phyloP scores from a whole-genome alignment of 2,888 invertebrate genomes.

The Sphaerophoria rueppellii region DNA sequence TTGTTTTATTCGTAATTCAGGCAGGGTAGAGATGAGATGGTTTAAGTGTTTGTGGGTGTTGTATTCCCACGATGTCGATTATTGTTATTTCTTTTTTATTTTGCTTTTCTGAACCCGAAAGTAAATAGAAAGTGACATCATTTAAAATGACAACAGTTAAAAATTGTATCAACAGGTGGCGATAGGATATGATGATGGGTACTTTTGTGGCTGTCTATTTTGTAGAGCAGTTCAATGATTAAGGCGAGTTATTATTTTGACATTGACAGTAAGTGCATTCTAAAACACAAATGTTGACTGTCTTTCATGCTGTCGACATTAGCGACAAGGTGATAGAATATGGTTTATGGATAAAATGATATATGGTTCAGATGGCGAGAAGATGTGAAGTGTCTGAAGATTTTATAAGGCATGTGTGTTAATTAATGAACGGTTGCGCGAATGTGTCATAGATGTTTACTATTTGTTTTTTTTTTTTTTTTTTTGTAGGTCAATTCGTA shows the following conservation, averaged over 20 bases:
- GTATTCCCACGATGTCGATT: conserved; percentile 43
- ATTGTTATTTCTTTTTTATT: conserved; percentile 6
- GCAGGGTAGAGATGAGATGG: not conserved
- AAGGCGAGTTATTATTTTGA: conserved; percentile 42
- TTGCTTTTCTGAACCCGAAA: not conserved
- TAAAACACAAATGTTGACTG: conserved; percentile 1
- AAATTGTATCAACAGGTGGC: conserved; percentile 60
- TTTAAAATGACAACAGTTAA: conserved; percentile 52
- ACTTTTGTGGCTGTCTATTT: not conserved
- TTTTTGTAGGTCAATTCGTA: conserved; percentile 47
- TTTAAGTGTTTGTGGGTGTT: not conserved
- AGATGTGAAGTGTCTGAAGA: conserved; percentile 48
- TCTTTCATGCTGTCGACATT: conserved; percentile 55
- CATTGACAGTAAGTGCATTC: conserved; percentile 30
- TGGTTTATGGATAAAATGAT: not conserved
- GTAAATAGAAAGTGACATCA: too few relatives aligned
- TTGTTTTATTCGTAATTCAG: conserved; percentile 18
- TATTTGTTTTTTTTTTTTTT: conserved; percentile 35
- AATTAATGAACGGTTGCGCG: conserved; percentile 56
- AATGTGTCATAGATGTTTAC: conserved; percentile 31
- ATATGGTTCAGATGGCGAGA: conserved; percentile 33
- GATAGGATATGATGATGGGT: not conserved
- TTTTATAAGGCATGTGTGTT: conserved; percentile 39
- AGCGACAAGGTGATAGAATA: conserved; percentile 59
- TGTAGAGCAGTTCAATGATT: conserved; percentile 33